These are phyloP conservation scores for Lathamus discolor DNA, from an alignment of 2,113 vertebrate genomes.

Conservation along the genomic window DNA sequence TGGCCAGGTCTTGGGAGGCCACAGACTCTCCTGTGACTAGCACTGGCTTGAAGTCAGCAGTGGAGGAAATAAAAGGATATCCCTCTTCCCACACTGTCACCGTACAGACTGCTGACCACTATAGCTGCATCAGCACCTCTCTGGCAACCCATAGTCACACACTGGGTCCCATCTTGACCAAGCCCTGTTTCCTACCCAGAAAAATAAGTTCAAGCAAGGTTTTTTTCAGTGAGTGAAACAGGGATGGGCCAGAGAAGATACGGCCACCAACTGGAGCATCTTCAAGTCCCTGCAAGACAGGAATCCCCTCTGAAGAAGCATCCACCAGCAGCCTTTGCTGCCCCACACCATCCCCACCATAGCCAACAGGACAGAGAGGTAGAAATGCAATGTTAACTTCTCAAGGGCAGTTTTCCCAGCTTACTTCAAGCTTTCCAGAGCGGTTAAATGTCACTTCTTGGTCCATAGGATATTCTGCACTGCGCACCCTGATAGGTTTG, in stretches of 20 bases:
- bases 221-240: neutral
- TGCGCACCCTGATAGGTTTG: neutral
- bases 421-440: neutral
- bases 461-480: neutral
- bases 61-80: neutral
- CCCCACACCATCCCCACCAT: neutral
- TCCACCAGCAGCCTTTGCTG: neutral
- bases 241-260: neutral
- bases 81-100: neutral
- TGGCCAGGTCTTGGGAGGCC: neutral
- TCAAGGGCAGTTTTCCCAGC: neutral
- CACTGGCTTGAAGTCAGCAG: neutral
- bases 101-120: neutral
- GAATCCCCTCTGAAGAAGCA: neutral
- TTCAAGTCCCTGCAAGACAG: neutral
- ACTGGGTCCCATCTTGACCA: neutral
- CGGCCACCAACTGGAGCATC: neutral
- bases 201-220: neutral
- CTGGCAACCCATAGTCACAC: neutral
- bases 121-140: neutral
- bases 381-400: neutral
- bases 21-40: neutral
- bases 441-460: neutral
- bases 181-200: neutral
- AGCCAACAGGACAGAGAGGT: neutral